Evolutionary conservation across 2,797 vertebrate genomes (phyloP).

Genomic region (Parauchenoglanis punctatus): DNA sequence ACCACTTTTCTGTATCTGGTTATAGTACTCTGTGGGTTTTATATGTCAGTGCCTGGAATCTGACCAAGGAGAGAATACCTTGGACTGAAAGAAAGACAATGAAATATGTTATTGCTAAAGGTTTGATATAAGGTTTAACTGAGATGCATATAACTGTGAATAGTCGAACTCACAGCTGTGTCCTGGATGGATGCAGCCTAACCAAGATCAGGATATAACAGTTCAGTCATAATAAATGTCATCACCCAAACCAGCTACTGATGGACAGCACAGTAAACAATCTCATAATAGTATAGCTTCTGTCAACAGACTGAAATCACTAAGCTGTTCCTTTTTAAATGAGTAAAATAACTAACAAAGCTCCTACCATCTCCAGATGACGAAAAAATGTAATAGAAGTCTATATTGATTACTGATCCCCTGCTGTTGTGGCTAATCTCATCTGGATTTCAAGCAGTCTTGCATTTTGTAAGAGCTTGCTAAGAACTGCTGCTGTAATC

Average conservation of each 20-base stretch:
- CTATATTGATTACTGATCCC: neutral
- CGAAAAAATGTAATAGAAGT: neutral
- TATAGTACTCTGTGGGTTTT: conserved; percentile 84
- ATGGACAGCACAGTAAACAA: neutral
- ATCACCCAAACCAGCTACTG: conserved; percentile 88
- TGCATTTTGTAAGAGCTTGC: neutral
- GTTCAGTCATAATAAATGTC: conserved; percentile 84
- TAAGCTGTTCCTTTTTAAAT: neutral
- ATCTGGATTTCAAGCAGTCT: neutral
- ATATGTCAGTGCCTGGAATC: conserved; percentile 83
- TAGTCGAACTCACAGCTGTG: conserved; percentile 83
- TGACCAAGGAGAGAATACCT: conserved; percentile 88
- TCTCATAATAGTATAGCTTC: neutral
- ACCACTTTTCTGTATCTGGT: conserved; percentile 74
- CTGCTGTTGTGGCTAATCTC: no score
- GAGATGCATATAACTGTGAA: neutral
- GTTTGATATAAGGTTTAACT: neutral
- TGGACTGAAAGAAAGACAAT: conserved; percentile 74
- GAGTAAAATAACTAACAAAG: neutral
- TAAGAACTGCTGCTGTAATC: neutral
- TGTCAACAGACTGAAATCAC: neutral
- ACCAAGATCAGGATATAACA: conserved; percentile 89
- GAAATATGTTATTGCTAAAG: neutral
- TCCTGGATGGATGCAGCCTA: conserved; percentile 87
- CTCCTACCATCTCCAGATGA: neutral